Base-by-base conservation (phyloP, 2,113 vertebrate species). In the human (Homo sapiens) region DNA sequence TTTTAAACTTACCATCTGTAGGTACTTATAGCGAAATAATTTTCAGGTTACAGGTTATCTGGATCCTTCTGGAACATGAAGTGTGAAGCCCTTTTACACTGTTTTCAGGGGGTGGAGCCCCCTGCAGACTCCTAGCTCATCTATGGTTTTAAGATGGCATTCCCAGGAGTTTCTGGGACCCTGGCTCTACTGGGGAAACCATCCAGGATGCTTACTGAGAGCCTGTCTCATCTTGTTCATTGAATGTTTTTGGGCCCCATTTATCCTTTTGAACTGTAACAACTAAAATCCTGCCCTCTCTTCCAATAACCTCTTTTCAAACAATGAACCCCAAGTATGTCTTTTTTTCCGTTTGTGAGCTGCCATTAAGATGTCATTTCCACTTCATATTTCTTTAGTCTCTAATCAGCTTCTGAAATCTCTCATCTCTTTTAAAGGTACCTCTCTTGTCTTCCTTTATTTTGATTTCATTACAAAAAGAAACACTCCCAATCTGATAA, bases 401-500 rank as follows among this genome's bases (percentile, higher is more conserved):
- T 76, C 84, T 92, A 23, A 86, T 92, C 83, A 90, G 61, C 93
- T 93, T 91, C 93, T 81, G 90, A 96, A 81, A 87, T 92, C 88
- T 93, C 87, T 10, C 25, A 0, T 86, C 94, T 96, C 92, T 91
- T 94, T 97, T 55, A 89, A 92, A 86, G 88, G 82, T 61, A 30
- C 35, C 48, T 89, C 61, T 79, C 70, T 35, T 75, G 40, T 93
- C 94, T 89, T 78, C 50, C 23, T 95, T 93, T 93, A 89, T 96
- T 96, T 96, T 92, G 55, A 87, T 97, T 96, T 96, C 40, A 79
- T 96, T 95, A 91, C 92, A 23, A 76, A 61, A 78, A 61, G 80
- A 72, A 81, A 76, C 32, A 90, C 38, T 89, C 83, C 17, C 16
- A 35, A 92, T 94, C 87, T 72, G 90, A 94, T 96, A 90, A 87